Evolutionary conservation across 2,888 invertebrate species (phyloP).

Genomic region (Volucella inflata): DNA sequence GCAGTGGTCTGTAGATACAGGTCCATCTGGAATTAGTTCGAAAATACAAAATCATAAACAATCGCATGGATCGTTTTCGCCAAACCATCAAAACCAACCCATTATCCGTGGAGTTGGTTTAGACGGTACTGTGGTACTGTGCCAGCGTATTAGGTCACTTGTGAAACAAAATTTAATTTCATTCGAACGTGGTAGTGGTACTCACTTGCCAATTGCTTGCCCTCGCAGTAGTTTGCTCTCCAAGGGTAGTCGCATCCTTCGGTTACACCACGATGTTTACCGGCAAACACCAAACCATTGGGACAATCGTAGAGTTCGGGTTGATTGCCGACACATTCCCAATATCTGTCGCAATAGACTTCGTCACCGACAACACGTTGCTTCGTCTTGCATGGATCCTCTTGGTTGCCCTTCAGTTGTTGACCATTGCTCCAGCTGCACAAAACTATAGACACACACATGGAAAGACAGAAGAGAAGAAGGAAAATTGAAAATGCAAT

Average conservation of each 20-base stretch:
- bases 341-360: slow-evolving; percentile 90
- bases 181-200: slow-evolving; percentile 69
- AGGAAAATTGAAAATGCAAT: slow-evolving; percentile 51
- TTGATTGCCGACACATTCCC: slow-evolving; percentile 94
- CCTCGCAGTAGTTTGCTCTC: slow-evolving; percentile 94
- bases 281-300: slow-evolving; percentile 94
- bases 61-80: slow-evolving; percentile 1
- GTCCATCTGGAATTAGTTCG: slow-evolving; percentile 87
- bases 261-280: slow-evolving; percentile 93
- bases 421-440: slow-evolving; percentile 66
- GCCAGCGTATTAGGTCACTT: slow-evolving; percentile 46
- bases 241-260: slow-evolving; percentile 96
- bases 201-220: slow-evolving; percentile 90
- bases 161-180: slow-evolving; percentile 62
- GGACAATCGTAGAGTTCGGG: slow-evolving; percentile 94
- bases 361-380: slow-evolving; percentile 90
- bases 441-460: slow-evolving; percentile 35
- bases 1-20: slow-evolving; percentile 93
- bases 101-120: neutral
- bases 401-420: slow-evolving; percentile 83
- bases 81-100: slow-evolving; percentile 5
- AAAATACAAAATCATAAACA: slow-evolving; percentile 71
- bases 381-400: slow-evolving; percentile 93
- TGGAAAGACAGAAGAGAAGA: neutral
- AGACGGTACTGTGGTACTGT: slow-evolving; percentile 18